Evolutionary conservation across 2,797 vertebrate species (phyloP).

Genomic region (Neomorphus geoffroyi): DNA sequence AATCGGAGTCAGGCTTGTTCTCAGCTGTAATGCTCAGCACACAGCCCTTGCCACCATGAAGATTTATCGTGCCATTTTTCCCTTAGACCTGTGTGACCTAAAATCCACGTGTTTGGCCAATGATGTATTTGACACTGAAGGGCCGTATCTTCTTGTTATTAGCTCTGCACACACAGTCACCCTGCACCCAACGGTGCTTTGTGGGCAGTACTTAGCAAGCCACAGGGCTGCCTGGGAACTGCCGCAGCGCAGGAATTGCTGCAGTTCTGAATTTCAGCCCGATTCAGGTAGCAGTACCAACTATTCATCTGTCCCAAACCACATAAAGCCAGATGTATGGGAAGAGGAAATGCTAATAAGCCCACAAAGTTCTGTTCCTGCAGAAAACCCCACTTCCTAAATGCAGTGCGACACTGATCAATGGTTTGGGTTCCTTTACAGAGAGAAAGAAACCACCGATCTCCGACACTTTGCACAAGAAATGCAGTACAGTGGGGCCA

Average conservation of each 20-base stretch:
- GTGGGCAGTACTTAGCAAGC: neutral
- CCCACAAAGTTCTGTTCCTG: neutral
- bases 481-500: neutral
- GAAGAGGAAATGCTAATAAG: neutral
- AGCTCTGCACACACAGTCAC: neutral
- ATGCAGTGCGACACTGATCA: neutral
- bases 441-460: neutral
- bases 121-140: neutral
- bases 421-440: neutral
- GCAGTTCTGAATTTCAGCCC: neutral
- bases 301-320: neutral
- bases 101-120: neutral
- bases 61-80: neutral
- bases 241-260: rapidly evolving
- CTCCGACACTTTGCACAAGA: neutral
- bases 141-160: neutral
- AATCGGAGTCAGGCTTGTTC: neutral
- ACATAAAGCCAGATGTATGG: neutral
- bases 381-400: neutral
- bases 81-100: neutral
- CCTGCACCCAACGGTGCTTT: rapidly evolving
- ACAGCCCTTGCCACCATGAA: neutral
- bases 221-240: neutral
- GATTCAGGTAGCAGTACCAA: neutral
- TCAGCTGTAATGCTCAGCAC: neutral